phyloP scores from a whole-genome alignment of 92 coral and sea anemone genomes.

The Bergia sp. region DNA sequence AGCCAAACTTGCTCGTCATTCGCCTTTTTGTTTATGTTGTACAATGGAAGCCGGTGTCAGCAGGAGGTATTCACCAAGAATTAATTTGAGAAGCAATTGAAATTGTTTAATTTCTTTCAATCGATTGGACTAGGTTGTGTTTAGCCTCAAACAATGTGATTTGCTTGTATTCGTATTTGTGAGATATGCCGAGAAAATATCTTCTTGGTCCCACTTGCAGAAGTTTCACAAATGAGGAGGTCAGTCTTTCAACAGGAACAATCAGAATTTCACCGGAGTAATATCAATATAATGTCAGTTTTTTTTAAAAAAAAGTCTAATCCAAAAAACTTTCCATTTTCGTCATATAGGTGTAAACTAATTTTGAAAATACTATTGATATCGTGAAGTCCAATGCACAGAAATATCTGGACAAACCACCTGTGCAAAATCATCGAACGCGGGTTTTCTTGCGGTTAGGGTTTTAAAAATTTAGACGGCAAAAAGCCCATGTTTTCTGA shows the following conservation, averaged over 20 bases:
- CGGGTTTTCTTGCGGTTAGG: slow-evolving; percentile 24
- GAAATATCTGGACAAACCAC: neutral
- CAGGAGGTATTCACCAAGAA: slow-evolving; percentile 35
- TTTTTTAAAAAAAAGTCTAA: no score
- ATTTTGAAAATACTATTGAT: neutral
- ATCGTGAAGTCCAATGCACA: neutral
- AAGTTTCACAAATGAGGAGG: neutral
- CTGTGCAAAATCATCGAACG: slow-evolving; percentile 33
- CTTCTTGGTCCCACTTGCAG: neutral
- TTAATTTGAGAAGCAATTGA: slow-evolving; percentile 42
- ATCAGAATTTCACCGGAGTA: neutral
- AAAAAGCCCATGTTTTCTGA: neutral
- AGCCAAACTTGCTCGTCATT: neutral
- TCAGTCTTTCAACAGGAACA: neutral
- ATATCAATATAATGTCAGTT: neutral
- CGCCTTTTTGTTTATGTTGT: slow-evolving; percentile 22
- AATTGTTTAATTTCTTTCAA: slow-evolving; percentile 45
- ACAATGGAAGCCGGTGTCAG: slow-evolving; percentile 31
- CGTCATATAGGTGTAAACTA: neutral
- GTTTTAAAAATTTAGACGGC: slow-evolving; percentile 19
- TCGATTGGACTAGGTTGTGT: slow-evolving; percentile 40
- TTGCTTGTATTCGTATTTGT: slow-evolving; percentile 27
- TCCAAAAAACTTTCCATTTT: neutral
- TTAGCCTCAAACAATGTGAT: slow-evolving; percentile 47
- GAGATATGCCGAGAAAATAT: neutral